phyloP scores from a whole-genome alignment of 1,140 invertebrate genomes.

The Drosophila bipectinata region DNA sequence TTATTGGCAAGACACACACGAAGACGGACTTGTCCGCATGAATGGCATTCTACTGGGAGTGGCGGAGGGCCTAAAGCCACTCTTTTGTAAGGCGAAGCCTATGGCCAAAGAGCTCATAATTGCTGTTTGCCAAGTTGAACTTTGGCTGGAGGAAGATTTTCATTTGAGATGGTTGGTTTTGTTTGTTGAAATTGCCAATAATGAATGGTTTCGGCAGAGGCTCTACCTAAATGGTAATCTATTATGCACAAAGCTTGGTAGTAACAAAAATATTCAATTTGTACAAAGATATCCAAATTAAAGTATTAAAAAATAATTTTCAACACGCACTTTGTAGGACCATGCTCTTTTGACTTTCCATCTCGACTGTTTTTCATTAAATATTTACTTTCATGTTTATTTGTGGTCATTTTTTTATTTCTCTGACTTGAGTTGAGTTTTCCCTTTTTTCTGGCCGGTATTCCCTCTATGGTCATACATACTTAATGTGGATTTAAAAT shows the following conservation, averaged over 20 bases:
- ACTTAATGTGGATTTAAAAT: slow-evolving; percentile 79
- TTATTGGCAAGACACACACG: slow-evolving; percentile 9
- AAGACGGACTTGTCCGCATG: neutral
- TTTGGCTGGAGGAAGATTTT: slow-evolving; percentile 8
- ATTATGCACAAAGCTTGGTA: neutral
- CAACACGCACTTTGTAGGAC: neutral
- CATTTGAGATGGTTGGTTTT: neutral
- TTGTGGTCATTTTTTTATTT: slow-evolving; percentile 4
- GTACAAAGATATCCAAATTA: no score
- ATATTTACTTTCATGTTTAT: slow-evolving; percentile 46
- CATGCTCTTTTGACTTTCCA: neutral
- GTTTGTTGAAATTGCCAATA: slow-evolving; percentile 7
- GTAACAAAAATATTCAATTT: neutral
- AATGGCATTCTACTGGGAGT: slow-evolving; percentile 1
- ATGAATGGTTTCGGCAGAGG: neutral
- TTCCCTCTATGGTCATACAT: slow-evolving; percentile 55
- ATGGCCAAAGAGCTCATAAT: slow-evolving; percentile 10
- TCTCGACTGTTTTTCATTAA: slow-evolving; percentile 30
- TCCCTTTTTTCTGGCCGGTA: slow-evolving; percentile 7
- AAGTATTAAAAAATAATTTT: neutral
- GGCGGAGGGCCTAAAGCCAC: neutral
- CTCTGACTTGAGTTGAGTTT: neutral
- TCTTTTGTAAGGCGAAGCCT: slow-evolving; percentile 7
- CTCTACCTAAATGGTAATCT: neutral
- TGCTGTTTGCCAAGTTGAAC: slow-evolving; percentile 8